phyloP scores from a whole-genome alignment of 2,113 vertebrate genomes.

The Ammodramus savannarum region DNA sequence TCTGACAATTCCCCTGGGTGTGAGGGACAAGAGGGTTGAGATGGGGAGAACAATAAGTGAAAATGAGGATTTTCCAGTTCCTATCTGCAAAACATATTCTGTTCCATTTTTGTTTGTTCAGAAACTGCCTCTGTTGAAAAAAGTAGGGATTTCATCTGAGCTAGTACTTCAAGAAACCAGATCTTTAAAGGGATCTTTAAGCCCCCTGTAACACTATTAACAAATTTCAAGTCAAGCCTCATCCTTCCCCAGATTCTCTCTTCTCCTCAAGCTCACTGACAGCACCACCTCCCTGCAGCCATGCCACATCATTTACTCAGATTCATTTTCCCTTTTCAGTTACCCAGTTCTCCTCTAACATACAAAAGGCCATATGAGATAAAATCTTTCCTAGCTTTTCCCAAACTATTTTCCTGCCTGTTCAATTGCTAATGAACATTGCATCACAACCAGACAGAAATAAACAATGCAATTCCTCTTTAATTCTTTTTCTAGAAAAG shows the following conservation, averaged over 20 bases:
- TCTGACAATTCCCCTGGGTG: background rate
- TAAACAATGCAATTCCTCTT: background rate
- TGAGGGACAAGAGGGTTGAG: background rate
- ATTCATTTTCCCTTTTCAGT: background rate
- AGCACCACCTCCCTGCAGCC: background rate
- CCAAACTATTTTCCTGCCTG: background rate
- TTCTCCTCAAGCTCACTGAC: background rate
- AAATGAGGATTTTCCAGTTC: background rate
- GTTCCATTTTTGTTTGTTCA: background rate
- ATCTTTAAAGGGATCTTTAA: background rate
- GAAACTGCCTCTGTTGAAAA: background rate
- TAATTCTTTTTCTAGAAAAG: background rate
- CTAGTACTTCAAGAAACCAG: background rate
- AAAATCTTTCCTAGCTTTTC: background rate
- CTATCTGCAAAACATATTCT: background rate
- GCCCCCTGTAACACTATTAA: background rate
- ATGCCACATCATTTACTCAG: background rate
- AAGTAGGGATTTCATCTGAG: background rate
- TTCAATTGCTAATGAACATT: background rate
- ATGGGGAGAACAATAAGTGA: background rate
- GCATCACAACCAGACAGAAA: background rate
- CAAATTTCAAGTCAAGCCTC: background rate
- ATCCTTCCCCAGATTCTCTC: background rate
- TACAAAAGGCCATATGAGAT: background rate
- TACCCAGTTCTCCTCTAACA: background rate